Conservation (phyloP, 30 jellyfish, hydroid and myxozoan genomes). For the Aurelia coerulea region DNA sequence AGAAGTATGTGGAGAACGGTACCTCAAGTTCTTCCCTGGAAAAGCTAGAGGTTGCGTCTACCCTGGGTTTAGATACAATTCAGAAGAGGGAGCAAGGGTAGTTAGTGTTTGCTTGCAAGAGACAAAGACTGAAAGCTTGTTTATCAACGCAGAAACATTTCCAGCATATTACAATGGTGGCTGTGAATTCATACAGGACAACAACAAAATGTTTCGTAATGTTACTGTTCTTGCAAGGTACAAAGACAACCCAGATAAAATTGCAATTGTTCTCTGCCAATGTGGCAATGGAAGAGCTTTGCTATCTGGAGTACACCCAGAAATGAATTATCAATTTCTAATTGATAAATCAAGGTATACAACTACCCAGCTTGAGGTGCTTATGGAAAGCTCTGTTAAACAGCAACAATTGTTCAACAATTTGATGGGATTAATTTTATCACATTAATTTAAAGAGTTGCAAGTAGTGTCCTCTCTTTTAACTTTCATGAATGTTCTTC, state of each 20-base stretch:
- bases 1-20: constrained; percentile 80
- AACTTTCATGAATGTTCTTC: too few relatives aligned
- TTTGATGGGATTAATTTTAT: neutral
- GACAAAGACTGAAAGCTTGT: neutral
- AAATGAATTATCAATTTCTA: constrained; percentile 48
- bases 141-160: neutral
- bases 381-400: constrained; percentile 1
- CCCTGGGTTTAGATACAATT: constrained; percentile 83
- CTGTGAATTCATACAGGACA: constrained; percentile 83
- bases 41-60: constrained; percentile 84
- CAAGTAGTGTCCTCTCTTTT: too few relatives aligned
- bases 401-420: constrained; percentile 19
- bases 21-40: constrained; percentile 70
- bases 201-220: neutral
- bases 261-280: constrained; percentile 63
- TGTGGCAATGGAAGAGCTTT: constrained; percentile 71
- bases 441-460: too few relatives aligned
- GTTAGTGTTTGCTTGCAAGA: constrained; percentile 33
- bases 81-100: constrained; percentile 73
- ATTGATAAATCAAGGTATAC: constrained; percentile 21
- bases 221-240: constrained; percentile 40
- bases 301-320: constrained; percentile 94
- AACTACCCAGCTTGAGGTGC: constrained; percentile 8
- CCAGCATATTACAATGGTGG: constrained; percentile 92
- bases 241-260: constrained; percentile 55